Evolutionary conservation across 2,888 invertebrate genomes (phyloP).

Genomic region (Agriopis marginaria): DNA sequence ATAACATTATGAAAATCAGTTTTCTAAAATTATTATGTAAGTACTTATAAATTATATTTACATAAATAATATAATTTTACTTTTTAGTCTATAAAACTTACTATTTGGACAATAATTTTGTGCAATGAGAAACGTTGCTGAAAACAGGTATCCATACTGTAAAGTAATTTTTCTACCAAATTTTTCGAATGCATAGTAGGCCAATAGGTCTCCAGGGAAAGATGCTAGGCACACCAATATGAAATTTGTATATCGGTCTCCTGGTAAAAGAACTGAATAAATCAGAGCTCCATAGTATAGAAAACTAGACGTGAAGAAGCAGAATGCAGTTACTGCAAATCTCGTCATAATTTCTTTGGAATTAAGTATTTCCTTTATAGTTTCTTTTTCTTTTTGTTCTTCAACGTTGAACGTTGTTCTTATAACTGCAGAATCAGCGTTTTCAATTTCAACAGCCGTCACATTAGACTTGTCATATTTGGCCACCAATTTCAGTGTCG

Average conservation of each 20-base stretch:
- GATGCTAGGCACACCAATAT: conserved; percentile 66
- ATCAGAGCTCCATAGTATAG: conserved; percentile 71
- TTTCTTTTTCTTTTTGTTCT: conserved; percentile 66
- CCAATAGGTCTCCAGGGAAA: conserved; percentile 72
- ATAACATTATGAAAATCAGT: conserved; percentile 20
- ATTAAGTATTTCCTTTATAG: conserved; percentile 62
- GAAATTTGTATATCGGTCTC: conserved; percentile 75
- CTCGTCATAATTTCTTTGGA: conserved; percentile 72
- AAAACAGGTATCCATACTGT: conserved; percentile 64
- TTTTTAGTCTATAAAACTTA: conserved; percentile 57
- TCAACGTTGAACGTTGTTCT: conserved; percentile 63
- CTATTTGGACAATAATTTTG: conserved; percentile 67
- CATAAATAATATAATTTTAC: not conserved
- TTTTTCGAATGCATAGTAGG: conserved; percentile 65
- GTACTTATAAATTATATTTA: not conserved
- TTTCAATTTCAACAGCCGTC: conserved; percentile 60
- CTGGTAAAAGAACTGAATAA: conserved; percentile 69
- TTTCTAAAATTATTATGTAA: not conserved
- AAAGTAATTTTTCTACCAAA: conserved; percentile 69
- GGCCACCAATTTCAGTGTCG: conserved; percentile 60
- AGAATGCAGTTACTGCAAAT: conserved; percentile 64
- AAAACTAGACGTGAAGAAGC: conserved; percentile 73
- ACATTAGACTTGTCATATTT: conserved; percentile 66
- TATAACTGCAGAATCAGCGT: conserved; percentile 62
- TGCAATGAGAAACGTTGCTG: conserved; percentile 65